Evolutionary conservation across 2,797 vertebrate species (phyloP).

Genomic region (Amblyraja radiata): DNA sequence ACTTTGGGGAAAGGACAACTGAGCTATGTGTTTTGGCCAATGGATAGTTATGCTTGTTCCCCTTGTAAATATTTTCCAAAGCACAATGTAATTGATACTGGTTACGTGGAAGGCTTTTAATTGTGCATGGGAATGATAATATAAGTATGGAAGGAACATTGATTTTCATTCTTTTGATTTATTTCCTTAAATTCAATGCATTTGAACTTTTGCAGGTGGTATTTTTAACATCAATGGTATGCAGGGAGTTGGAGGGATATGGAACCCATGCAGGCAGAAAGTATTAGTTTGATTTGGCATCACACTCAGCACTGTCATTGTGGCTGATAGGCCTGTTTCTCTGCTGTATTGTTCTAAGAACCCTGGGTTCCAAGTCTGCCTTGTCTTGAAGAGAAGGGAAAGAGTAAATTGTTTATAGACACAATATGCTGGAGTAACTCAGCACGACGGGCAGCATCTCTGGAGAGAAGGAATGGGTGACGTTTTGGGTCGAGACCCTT

Average conservation of each 20-base stretch:
- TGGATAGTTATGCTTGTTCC: not conserved
- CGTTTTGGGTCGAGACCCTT: no score
- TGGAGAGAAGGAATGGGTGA: no score
- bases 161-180: not conserved
- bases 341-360: not conserved
- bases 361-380: not conserved
- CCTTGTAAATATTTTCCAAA: not conserved
- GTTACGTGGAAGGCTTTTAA: not conserved
- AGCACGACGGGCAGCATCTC: no score
- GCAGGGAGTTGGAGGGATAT: no score
- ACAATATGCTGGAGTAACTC: no score
- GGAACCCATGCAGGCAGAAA: no score
- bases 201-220: no score
- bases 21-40: not conserved
- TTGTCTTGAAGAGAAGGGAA: not conserved
- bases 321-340: not conserved
- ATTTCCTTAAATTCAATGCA: not conserved
- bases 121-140: not conserved
- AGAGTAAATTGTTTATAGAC: not conserved
- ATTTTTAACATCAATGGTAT: no score
- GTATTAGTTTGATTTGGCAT: no score
- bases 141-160: not conserved
- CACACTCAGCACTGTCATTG: no score
- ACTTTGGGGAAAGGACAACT: not conserved
- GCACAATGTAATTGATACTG: not conserved